Conservation (phyloP, 1,140 invertebrate species). For the Metopolophium dirhodum region DNA sequence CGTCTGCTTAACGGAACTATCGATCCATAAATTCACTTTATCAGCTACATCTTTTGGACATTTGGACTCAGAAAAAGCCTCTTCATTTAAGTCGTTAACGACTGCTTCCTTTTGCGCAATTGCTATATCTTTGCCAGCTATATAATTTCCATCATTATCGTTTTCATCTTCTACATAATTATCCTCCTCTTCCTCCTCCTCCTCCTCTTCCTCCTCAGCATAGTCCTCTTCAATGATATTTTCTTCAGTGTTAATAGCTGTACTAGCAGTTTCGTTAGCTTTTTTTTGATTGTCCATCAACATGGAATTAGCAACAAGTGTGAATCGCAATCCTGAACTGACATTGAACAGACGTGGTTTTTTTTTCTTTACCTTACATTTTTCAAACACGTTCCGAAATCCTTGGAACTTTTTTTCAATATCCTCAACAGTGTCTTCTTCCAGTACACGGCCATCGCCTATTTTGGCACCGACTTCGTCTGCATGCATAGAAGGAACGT, state of each 20-base stretch:
- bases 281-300: neutral
- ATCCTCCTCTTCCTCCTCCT: neutral
- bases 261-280: neutral
- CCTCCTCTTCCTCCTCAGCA: neutral
- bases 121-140: neutral
- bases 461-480: neutral
- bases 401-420: slow-evolving; percentile 51
- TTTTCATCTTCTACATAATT: neutral
- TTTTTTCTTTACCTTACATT: slow-evolving; percentile 50
- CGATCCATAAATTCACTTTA: slow-evolving; percentile 51
- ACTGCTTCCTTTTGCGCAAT: neutral
- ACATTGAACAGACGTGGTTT: slow-evolving; percentile 39
- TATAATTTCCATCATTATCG: too few species aligned
- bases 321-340: slow-evolving; percentile 45
- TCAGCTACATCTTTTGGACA: slow-evolving; percentile 50
- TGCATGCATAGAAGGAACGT: neutral
- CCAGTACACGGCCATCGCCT: neutral
- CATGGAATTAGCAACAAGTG: slow-evolving; percentile 44
- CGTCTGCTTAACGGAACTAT: neutral
- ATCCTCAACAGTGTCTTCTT: slow-evolving; percentile 45
- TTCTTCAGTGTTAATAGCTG: too few species aligned
- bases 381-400: slow-evolving; percentile 51
- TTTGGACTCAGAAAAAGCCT: neutral
- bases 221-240: neutral
- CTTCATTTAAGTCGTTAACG: neutral